Percentiles rank a stretch among this genome's conserved stretches.
phyloP scores from a whole-genome alignment of 2,113 vertebrate genomes.

The Sterrhoptilus dennistouni region DNA sequence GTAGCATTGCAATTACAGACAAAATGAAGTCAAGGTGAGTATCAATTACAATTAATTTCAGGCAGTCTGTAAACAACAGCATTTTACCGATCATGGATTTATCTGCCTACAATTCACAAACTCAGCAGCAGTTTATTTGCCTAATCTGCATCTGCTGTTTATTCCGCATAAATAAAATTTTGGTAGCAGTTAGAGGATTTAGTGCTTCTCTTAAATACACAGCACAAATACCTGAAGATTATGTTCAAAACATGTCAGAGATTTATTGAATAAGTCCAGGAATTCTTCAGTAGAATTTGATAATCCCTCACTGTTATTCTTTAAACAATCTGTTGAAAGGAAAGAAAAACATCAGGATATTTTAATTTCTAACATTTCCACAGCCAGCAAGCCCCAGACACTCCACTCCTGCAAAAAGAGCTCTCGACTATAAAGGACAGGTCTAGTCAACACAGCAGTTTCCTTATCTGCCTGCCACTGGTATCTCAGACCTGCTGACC shows the following conservation, averaged over 20 bases:
- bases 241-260: constrained; percentile 87
- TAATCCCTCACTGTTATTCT: constrained; percentile 63
- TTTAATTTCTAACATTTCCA: constrained; percentile 11
- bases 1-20: constrained; percentile 33
- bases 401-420: constrained; percentile 4
- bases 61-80: constrained; percentile 33
- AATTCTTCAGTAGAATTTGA: constrained; percentile 83
- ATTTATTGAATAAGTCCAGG: constrained; percentile 81
- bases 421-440: constrained; percentile 7
- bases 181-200: constrained; percentile 18
- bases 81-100: constrained; percentile 21
- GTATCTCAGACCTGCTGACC: constrained; percentile 45
- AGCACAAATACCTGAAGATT: constrained; percentile 81
- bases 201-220: constrained; percentile 29
- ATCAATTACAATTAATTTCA: constrained; percentile 44
- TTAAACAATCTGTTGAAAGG: constrained; percentile 82
- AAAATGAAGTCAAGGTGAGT: constrained; percentile 61
- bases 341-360: constrained; percentile 37
- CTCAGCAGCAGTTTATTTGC: background rate
- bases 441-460: constrained; percentile 3
- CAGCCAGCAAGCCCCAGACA: background rate
- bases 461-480: constrained; percentile 15
- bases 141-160: background rate
- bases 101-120: background rate
- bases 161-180: background rate